Evolutionary conservation across 2,113 vertebrate species (phyloP), one percentile per base, ranked within the genome.

Genomic region (Sorex fumeus): DNA sequence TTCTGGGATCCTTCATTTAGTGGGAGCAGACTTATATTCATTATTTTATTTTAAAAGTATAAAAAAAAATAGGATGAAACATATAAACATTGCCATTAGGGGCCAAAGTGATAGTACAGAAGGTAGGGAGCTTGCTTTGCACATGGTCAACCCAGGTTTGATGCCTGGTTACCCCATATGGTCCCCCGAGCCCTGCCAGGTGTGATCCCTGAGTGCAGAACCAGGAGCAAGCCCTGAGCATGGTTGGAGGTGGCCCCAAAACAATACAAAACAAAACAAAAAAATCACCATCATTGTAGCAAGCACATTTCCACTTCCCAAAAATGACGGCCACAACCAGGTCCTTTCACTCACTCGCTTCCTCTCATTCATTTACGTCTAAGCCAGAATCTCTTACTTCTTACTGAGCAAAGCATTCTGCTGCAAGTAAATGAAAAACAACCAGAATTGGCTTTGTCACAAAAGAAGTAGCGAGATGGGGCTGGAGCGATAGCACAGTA

Each of bases 181-280:
- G 47, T 50, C 5, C 47, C 47, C 40, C 47, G 13, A 50, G 47
- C 47, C 47, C 47, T 50, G 47, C 47, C 47, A 50, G 47, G 47
- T 9, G 2, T 2, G 47, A 50, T 50, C 47, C 47, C 47, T 50
- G 47, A 50, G 40, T 40, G 40, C 40, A 40, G 47, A 50, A 9
- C 47, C 47, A 50, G 47, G 47, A 50, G 47, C 10, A 50, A 2
- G 10, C 47, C 47, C 47, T 13, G 47, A 50, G 47, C 9, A 50
- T 50, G 10, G 47, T 9, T 13, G 9, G 47, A 9, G 6, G 47
- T 50, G 47, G 13, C 13, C 47, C 47, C 9, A 50, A 50, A 36
- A 34, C 72, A 84, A n/a, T n/a, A n/a, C n/a, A n/a, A n/a, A n/a
- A n/a, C 8, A 72, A 87, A 84, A 79, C 18, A 50, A 84, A 57